phyloP scores from a whole-genome alignment of 30 jellyfish, hydroid and myxozoan genomes.

The Phacellophora camtschatica region DNA sequence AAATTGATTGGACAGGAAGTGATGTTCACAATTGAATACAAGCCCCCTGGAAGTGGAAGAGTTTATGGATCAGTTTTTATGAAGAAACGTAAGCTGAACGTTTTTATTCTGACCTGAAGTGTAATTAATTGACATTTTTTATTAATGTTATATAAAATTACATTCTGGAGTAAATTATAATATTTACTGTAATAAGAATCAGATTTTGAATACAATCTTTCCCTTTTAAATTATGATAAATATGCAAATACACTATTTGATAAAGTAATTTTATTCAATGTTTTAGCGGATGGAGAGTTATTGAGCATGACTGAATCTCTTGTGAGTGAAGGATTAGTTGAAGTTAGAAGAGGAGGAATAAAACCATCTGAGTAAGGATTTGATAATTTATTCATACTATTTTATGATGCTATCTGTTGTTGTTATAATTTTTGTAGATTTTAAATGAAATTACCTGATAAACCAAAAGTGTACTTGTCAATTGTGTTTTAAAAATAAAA shows the following conservation, averaged over 20 bases:
- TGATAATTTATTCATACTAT: too few species aligned
- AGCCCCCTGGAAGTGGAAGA: conserved; percentile 90
- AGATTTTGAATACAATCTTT: too few species aligned
- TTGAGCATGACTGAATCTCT: conserved; percentile 67
- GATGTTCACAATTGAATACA: conserved; percentile 75
- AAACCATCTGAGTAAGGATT: conserved; percentile 87
- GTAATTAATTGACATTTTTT: neutral
- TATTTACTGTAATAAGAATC: too few species aligned
- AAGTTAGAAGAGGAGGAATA: conserved; percentile 87
- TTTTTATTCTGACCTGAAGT: neutral
- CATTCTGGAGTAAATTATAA: neutral
- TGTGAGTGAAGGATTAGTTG: conserved; percentile 96
- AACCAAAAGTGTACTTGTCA: too few species aligned
- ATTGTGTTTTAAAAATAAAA: too few species aligned
- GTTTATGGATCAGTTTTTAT: conserved; percentile 87
- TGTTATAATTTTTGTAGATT: too few species aligned
- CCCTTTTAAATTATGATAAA: too few species aligned
- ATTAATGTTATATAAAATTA: neutral
- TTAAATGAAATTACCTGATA: too few species aligned
- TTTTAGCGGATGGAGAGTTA: conserved; percentile 73
- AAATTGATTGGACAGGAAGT: conserved; percentile 92
- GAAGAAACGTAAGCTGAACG: conserved; percentile 54
- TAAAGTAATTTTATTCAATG: neutral
- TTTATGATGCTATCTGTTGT: too few species aligned
- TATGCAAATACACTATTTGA: too few species aligned